These are phyloP conservation scores for Anthoscopus minutus DNA, from an alignment of 2,113 vertebrate species.

Conservation along the genomic window DNA sequence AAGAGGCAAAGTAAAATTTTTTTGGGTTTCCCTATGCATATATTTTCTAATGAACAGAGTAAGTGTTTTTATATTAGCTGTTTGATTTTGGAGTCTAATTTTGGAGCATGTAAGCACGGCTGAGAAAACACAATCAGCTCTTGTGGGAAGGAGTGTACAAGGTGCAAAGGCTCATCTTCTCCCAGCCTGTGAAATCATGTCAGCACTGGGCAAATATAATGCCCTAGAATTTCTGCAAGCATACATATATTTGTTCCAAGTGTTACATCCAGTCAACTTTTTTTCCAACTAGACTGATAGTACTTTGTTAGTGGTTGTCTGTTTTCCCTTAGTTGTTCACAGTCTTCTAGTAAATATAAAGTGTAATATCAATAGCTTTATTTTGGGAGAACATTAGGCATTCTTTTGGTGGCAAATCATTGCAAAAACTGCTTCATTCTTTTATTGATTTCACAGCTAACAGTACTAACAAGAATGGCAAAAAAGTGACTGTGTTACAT, in stretches of 20 bases:
- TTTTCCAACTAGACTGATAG: background rate
- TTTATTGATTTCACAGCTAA: background rate
- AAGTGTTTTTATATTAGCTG: background rate
- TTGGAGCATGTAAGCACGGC: rapidly evolving
- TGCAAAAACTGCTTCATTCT: background rate
- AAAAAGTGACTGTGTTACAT: background rate
- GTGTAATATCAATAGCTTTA: background rate
- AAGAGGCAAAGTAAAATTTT: background rate
- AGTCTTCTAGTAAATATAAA: background rate
- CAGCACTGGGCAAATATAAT: background rate
- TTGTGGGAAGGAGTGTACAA: background rate
- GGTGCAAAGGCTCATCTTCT: background rate
- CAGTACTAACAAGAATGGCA: background rate
- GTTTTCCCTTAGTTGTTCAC: background rate
- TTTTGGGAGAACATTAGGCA: background rate
- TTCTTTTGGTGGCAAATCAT: background rate
- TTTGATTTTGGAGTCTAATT: background rate
- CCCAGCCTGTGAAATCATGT: background rate
- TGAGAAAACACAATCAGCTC: background rate
- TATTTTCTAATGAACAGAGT: background rate
- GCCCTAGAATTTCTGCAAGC: background rate
- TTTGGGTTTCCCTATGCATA: background rate
- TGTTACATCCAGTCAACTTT: background rate
- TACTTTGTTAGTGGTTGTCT: background rate
- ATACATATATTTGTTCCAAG: background rate